Percentiles rank a stretch among this genome's conserved stretches.
Conservation (phyloP, 2,797 vertebrate genomes). For the Clarias fuscus region DNA sequence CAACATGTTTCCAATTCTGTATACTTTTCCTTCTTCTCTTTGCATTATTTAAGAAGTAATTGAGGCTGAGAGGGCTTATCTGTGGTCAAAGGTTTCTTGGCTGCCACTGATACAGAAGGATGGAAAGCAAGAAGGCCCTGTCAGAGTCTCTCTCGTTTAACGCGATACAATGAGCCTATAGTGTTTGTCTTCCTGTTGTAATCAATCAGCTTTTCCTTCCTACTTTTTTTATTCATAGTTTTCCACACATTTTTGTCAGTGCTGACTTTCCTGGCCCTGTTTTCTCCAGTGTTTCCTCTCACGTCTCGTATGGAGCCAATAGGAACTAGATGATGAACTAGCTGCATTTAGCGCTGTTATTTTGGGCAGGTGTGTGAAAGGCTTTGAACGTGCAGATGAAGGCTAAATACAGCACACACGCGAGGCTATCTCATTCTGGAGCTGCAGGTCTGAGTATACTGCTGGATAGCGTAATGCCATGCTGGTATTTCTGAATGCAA, state of each 20-base stretch:
- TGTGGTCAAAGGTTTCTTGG: constrained; percentile 41
- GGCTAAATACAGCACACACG: constrained; percentile 48
- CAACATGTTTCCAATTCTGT: constrained; percentile 12
- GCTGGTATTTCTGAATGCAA: constrained; percentile 16
- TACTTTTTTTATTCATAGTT: background rate
- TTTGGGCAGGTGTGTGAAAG: constrained; percentile 49
- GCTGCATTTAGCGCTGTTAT: constrained; percentile 50
- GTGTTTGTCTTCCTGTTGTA: background rate
- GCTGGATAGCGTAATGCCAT: constrained; percentile 42
- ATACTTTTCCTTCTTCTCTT: constrained; percentile 47
- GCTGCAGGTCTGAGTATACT: constrained; percentile 26
- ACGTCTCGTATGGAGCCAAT: constrained; percentile 20
- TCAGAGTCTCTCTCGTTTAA: background rate
- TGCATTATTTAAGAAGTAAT: constrained; percentile 35
- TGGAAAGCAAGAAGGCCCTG: constrained; percentile 3
- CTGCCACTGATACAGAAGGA: constrained; percentile 33
- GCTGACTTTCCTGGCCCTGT: background rate
- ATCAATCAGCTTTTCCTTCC: background rate
- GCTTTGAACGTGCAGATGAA: constrained; percentile 51
- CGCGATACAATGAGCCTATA: background rate
- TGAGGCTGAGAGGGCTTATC: constrained; percentile 54
- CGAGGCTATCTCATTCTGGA: constrained; percentile 41
- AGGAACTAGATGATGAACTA: constrained; percentile 30
- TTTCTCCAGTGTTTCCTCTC: background rate
- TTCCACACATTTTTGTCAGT: background rate